Conservation (phyloP, 2,888 invertebrate species). For the Calameuta idolon region DNA sequence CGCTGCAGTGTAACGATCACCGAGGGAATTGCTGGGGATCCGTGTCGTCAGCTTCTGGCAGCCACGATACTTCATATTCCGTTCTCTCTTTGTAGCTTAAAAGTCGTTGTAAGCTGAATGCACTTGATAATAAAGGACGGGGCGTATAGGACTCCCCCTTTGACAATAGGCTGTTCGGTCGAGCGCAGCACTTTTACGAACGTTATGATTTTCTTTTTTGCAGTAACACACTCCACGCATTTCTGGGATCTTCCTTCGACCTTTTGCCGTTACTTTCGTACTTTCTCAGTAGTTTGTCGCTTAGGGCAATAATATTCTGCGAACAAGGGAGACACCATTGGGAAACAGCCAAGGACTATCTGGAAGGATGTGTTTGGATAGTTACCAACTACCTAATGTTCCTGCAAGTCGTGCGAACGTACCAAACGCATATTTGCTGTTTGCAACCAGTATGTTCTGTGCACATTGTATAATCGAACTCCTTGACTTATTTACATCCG, state of each 20-base stretch:
- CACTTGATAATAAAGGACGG: conserved; percentile 41
- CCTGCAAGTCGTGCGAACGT: conserved; percentile 20
- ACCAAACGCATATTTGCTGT: not conserved
- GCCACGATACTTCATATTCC: conserved; percentile 32
- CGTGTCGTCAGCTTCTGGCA: conserved; percentile 43
- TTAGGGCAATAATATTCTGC: conserved; percentile 21
- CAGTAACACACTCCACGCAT: not conserved
- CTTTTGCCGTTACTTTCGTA: conserved; percentile 12
- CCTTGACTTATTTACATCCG: not conserved
- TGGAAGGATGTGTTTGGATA: conserved; percentile 53
- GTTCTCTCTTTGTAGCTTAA: conserved; percentile 34
- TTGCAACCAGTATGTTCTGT: not conserved
- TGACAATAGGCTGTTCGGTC: conserved; percentile 13
- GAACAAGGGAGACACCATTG: conserved; percentile 31
- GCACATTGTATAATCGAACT: not conserved
- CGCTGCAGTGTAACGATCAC: not conserved
- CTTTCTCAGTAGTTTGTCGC: conserved; percentile 14
- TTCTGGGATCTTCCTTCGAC: not conserved
- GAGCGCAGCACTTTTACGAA: conserved; percentile 1
- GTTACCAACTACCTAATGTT: conserved; percentile 58
- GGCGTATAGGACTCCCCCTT: conserved; percentile 10
- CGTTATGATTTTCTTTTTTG: conserved; percentile 5
- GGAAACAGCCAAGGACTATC: conserved; percentile 52
- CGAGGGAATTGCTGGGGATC: conserved; percentile 17
- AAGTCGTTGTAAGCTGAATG: conserved; percentile 41